These are phyloP conservation scores for Nicator chloris DNA, from an alignment of 2,113 vertebrate genomes.

Conservation along the genomic window DNA sequence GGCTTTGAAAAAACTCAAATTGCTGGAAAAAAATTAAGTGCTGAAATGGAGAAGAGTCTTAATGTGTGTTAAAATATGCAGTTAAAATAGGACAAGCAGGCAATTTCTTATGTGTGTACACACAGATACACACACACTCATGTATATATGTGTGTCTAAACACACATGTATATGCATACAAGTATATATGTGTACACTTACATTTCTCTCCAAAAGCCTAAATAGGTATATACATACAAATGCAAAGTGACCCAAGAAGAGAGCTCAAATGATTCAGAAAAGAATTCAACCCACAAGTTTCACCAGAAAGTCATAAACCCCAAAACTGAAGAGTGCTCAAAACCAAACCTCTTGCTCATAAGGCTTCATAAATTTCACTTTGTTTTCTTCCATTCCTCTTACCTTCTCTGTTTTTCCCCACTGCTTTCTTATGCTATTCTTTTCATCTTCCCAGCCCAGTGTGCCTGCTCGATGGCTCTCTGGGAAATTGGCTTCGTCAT, in stretches of 20 bases:
- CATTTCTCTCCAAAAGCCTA: not conserved
- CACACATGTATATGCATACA: not conserved
- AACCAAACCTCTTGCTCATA: not conserved
- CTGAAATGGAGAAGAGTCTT: not conserved
- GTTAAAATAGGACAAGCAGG: not conserved
- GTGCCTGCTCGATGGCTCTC: not conserved
- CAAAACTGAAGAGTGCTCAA: not conserved
- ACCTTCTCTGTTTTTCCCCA: not conserved
- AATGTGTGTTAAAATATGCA: not conserved
- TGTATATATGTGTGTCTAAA: not conserved
- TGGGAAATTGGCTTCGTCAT: not conserved
- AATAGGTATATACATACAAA: not conserved
- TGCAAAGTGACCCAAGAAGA: not conserved
- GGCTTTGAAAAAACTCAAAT: not conserved
- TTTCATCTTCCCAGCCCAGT: fast-evolving
- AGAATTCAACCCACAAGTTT: not conserved
- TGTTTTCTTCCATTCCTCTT: not conserved
- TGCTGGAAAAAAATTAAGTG: not conserved
- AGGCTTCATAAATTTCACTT: not conserved
- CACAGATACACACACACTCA: not conserved
- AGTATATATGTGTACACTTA: not conserved
- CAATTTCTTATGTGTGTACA: not conserved
- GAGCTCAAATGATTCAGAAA: not conserved
- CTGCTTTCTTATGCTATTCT: not conserved
- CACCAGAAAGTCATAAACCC: not conserved